Evolutionary conservation across 2,113 vertebrate species (phyloP).

Genomic region (Serranochromis macrocephalus): DNA sequence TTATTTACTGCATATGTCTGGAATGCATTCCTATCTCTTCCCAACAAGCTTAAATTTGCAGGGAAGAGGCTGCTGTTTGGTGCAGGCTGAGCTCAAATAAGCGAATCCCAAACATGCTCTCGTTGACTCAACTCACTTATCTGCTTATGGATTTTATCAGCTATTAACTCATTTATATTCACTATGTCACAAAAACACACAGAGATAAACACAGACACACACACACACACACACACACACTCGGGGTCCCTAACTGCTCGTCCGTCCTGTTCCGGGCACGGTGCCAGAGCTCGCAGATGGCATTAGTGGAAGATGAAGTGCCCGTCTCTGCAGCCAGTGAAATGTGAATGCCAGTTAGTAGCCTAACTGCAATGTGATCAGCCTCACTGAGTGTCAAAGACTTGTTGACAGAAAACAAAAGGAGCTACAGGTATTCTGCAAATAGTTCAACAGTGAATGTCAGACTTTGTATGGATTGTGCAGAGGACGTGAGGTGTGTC

Average conservation of each 20-base stretch:
- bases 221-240: not conserved
- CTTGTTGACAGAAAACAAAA: constrained; percentile 31
- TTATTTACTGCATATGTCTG: not conserved
- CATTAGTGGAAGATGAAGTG: constrained; percentile 58
- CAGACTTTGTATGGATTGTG: not conserved
- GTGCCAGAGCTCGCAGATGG: constrained; percentile 64
- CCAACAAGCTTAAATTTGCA: not conserved
- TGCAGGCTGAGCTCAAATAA: not conserved
- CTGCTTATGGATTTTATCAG: not conserved
- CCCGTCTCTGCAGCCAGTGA: constrained; percentile 46
- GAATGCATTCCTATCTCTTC: not conserved
- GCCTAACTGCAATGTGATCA: constrained; percentile 33
- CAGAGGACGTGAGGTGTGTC: not conserved
- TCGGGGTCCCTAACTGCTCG: not conserved
- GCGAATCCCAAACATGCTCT: not conserved
- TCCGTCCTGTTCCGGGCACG: constrained; percentile 44
- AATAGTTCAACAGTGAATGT: not conserved
- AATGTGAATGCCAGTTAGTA: constrained; percentile 60
- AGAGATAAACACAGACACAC: not conserved
- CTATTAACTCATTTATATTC: not conserved
- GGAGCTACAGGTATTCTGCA: constrained; percentile 14
- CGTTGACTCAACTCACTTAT: constrained; percentile 10
- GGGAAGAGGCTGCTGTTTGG: not conserved
- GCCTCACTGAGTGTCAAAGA: constrained; percentile 9
- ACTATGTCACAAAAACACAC: not conserved